A percentile compares a stretch with the other conserved stretches of the same genome.
These are phyloP conservation scores for Rhaphigaster nebulosa DNA, from an alignment of 2,888 invertebrate species.

Conservation along the genomic window DNA sequence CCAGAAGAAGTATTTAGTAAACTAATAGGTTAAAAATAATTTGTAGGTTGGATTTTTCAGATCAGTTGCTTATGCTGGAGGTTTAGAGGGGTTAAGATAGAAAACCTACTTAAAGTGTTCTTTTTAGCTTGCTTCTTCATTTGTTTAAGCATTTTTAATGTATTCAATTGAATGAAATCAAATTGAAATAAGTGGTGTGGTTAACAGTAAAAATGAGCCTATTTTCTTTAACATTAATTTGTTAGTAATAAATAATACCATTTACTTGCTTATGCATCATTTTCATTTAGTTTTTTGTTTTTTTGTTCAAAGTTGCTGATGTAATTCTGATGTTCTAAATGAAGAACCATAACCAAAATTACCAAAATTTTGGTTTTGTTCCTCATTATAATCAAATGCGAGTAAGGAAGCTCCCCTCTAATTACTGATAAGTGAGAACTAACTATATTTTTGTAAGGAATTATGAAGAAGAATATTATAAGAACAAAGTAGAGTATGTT, in stretches of 20 bases:
- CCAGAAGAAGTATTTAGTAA: neutral
- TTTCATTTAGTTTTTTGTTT: neutral
- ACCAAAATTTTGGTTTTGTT: neutral
- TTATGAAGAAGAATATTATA: neutral
- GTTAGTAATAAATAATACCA: neutral
- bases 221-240: neutral
- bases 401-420: neutral
- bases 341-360: neutral
- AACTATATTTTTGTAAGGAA: neutral
- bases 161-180: neutral
- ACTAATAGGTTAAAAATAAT: neutral
- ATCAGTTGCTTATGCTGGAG: neutral
- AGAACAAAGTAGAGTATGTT: neutral
- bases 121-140: neutral
- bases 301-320: neutral
- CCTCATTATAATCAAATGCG: neutral
- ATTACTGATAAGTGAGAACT: neutral
- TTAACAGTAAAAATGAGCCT: neutral
- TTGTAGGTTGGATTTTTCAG: neutral
- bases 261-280: neutral
- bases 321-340: neutral
- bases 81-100: neutral
- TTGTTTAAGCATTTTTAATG: neutral
- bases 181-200: neutral
- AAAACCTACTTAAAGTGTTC: neutral